phyloP scores from a whole-genome alignment of 2,113 vertebrate genomes.

The Amazona vittata region DNA sequence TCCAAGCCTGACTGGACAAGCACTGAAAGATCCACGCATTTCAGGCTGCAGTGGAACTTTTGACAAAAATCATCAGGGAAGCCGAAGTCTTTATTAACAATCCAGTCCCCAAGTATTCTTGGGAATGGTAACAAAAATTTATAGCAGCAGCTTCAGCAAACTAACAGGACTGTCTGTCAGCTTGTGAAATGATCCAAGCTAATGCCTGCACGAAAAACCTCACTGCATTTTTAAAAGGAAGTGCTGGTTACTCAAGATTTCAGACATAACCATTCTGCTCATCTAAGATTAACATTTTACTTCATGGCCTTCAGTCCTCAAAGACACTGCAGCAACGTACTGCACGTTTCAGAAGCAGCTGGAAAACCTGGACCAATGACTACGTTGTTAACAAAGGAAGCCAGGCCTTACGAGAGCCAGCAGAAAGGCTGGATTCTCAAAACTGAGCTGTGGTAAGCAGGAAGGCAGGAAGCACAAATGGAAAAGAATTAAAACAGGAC shows the following conservation, averaged over 20 bases:
- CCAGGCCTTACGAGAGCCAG: background rate
- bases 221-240: background rate
- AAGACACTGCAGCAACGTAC: background rate
- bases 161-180: background rate
- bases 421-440: slow-evolving; percentile 24
- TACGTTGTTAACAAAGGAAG: slow-evolving; percentile 1
- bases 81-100: background rate
- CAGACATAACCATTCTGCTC: background rate
- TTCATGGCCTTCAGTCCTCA: background rate
- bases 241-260: background rate
- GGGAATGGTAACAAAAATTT: background rate
- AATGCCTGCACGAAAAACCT: background rate
- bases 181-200: background rate
- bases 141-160: background rate
- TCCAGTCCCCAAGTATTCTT: background rate
- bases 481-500: slow-evolving; percentile 45
- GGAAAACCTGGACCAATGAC: background rate
- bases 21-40: background rate
- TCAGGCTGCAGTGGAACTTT: background rate
- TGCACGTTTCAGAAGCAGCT: background rate
- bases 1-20: background rate
- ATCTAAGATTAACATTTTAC: background rate
- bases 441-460: slow-evolving; percentile 5
- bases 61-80: background rate
- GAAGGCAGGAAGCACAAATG: slow-evolving; percentile 52